A percentile compares a stretch with the other conserved stretches of the same genome.
These are phyloP conservation scores for Clarias platycephalus DNA, from an alignment of 2,797 vertebrate genomes.

Conservation along the genomic window DNA sequence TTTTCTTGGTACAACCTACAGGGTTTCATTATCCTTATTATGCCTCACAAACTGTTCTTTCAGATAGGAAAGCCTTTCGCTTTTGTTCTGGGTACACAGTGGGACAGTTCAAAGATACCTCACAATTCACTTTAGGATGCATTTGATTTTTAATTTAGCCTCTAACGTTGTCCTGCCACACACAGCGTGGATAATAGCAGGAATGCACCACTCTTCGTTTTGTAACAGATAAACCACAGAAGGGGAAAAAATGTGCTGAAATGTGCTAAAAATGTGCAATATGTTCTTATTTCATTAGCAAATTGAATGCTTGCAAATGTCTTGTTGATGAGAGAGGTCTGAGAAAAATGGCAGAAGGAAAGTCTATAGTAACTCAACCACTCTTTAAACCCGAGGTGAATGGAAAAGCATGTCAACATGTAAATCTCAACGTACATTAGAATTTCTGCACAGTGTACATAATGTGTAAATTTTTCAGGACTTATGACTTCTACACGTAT, in stretches of 20 bases:
- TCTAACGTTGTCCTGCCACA: not conserved
- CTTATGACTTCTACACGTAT: too few species aligned
- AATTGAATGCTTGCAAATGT: not conserved
- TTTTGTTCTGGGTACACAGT: not conserved
- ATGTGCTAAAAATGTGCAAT: too few species aligned
- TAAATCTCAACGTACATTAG: not conserved
- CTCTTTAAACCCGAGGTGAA: not conserved
- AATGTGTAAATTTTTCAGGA: not conserved
- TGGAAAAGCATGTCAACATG: not conserved
- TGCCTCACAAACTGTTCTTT: not conserved
- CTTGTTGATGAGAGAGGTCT: not conserved
- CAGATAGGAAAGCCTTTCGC: not conserved
- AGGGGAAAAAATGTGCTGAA: not conserved
- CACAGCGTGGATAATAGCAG: not conserved
- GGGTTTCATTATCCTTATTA: conserved; percentile 40
- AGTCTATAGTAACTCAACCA: not conserved
- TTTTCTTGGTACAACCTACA: conserved; percentile 31
- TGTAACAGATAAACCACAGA: not conserved
- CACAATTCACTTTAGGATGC: not conserved
- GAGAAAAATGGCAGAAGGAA: not conserved
- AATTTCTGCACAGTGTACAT: not conserved
- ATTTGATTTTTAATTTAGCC: conserved; percentile 10
- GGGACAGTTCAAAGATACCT: not conserved
- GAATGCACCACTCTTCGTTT: too few species aligned
- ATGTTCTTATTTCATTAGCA: not conserved